Evolutionary conservation across 2,888 invertebrate genomes (phyloP), one percentile per base, ranked within the genome.

Genomic region (Eurytoma adleriae): DNA sequence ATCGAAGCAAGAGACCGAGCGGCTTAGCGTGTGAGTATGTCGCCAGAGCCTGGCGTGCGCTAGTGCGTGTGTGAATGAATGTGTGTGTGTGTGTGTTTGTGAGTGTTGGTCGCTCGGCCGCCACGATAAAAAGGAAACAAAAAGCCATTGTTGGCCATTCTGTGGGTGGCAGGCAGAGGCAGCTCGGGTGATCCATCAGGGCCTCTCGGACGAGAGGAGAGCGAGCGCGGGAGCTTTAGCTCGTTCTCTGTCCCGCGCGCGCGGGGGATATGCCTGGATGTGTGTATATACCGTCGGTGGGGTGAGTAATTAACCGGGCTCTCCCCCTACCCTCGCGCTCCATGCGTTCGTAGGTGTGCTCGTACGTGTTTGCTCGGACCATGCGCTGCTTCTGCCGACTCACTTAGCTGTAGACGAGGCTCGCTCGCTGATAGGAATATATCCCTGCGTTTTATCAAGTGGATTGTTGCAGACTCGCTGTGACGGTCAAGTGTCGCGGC

Each of bases 61-160:
- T n/a, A n/a, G n/a, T 24, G 24, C 24, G 24, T 24, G 24, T 24
- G 24, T 24, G 24, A 2, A 24, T 24, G 24, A 1, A 2, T 40
- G 56, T 48, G 48, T 57, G 13, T n/a, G 74, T 66, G 16, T 13
- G n/a, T 3, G 56, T 0, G 14, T 14, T 27, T 10, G 56, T 12
- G n/a, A 13, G 18, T 13, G 18, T 13, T 14, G 12, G 50, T 40
- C 48, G 56, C 40, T 20, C n/a, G 27, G 18, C 64, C 64, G 48
- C 64, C 70, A 48, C 86, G 87, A 89, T 88, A 89, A 89, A 64
- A 89, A 89, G 89, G 88, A 88, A 89, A 89, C 88, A 89, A 89
- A 89, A 89, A 87, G 81, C 86, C 84, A 88, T 89, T 89, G 89
- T 88, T 89, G 88, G 89, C 86, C 86, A 89, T 89, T 89, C 88